Evolutionary conservation across 2,113 vertebrate species (phyloP).

Genomic region (Gorsachius goisagi): DNA sequence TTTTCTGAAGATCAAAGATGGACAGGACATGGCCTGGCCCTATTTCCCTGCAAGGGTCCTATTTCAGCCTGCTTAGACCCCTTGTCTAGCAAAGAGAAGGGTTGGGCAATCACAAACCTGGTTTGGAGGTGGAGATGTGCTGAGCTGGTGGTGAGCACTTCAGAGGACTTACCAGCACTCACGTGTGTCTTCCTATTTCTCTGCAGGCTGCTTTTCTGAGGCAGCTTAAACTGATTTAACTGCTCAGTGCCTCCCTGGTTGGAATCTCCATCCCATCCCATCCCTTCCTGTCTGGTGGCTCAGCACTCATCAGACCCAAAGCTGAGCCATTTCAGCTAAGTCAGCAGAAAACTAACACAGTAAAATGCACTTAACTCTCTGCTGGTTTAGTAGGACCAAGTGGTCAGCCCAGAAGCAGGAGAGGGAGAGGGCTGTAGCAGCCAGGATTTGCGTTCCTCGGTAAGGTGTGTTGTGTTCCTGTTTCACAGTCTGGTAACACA

Average conservation of each 20-base stretch:
- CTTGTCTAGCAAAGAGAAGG: neutral
- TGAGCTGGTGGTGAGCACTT: neutral
- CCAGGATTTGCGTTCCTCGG: fast-evolving
- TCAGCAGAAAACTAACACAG: neutral
- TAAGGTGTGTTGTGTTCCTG: neutral
- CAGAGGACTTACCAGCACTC: neutral
- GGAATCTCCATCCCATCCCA: neutral
- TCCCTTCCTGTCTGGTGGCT: neutral
- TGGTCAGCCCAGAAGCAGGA: neutral
- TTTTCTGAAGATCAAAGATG: neutral
- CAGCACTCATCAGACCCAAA: neutral
- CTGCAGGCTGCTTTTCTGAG: neutral
- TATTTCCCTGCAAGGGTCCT: neutral
- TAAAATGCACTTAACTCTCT: neutral
- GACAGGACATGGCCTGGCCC: neutral
- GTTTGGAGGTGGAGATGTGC: neutral
- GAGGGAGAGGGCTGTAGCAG: neutral
- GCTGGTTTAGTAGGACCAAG: neutral
- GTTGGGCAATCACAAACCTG: neutral
- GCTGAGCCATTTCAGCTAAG: neutral
- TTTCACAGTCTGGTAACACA: neutral
- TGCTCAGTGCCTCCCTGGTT: neutral
- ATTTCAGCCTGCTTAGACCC: neutral
- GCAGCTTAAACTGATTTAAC: neutral
- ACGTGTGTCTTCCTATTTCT: neutral